phyloP scores from a whole-genome alignment of 2,888 invertebrate species.

The Cephus pygmeus region DNA sequence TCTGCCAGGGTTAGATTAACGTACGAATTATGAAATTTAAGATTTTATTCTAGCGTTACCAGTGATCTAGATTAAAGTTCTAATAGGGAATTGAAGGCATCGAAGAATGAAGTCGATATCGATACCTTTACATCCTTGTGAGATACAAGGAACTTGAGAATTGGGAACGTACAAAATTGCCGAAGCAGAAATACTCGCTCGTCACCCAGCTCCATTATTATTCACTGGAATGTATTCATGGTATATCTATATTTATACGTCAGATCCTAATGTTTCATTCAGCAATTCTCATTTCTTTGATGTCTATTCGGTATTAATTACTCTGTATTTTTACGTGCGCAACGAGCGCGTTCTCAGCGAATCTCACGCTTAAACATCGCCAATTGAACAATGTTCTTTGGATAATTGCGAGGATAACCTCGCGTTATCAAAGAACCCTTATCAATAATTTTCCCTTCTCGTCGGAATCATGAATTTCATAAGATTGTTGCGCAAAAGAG shows the following conservation, averaged over 20 bases:
- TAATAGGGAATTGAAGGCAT: too few species aligned
- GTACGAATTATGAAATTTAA: not conserved
- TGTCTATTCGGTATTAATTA: not conserved
- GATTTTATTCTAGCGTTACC: not conserved
- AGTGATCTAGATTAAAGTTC: not conserved
- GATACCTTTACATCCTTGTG: not conserved
- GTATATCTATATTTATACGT: not conserved
- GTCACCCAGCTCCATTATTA: not conserved
- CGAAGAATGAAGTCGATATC: not conserved
- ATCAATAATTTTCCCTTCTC: not conserved
- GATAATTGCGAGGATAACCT: not conserved
- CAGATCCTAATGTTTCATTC: not conserved
- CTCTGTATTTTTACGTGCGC: not conserved
- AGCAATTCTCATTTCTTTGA: not conserved
- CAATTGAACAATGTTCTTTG: not conserved
- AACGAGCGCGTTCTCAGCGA: not conserved
- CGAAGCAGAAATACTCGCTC: not conserved
- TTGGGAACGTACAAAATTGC: not conserved
- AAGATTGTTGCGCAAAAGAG: not conserved
- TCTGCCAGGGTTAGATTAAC: not conserved
- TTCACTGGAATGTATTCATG: not conserved
- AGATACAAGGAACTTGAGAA: not conserved
- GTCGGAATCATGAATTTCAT: not conserved
- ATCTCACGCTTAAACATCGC: not conserved
- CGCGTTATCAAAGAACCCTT: not conserved